A percentile compares a stretch with the other conserved stretches of the same genome.
Conservation (phyloP, 2,113 vertebrate genomes). For the Dendropsophus ebraccatus region DNA sequence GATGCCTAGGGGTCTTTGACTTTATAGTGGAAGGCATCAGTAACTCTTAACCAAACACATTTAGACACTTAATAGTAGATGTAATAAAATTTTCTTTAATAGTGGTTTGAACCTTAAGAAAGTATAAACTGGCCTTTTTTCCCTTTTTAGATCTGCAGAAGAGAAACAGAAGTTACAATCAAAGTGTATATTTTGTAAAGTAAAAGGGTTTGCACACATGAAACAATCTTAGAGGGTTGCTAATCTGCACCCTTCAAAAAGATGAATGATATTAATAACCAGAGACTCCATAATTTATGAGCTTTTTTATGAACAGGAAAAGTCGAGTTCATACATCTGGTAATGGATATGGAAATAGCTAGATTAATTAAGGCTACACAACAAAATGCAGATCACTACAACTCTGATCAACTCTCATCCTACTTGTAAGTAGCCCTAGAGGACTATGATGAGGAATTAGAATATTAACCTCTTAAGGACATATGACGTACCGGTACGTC, state of each 20-base stretch:
- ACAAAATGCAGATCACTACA: too few species aligned
- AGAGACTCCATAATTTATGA: background rate
- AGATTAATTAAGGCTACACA: background rate
- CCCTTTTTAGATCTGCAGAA: background rate
- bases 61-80: background rate
- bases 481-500: too few species aligned
- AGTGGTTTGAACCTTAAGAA: background rate
- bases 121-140: background rate
- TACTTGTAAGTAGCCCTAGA: too few species aligned
- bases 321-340: background rate
- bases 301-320: slow-evolving; percentile 1
- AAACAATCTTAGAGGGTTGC: background rate
- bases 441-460: too few species aligned
- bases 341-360: background rate
- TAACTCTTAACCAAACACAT: background rate
- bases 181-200: background rate
- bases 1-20: too few species aligned
- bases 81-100: background rate
- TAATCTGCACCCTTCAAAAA: background rate
- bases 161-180: background rate
- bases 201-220: background rate
- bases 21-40: background rate
- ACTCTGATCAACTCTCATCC: too few species aligned
- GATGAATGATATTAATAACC: slow-evolving; percentile 13
- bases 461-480: too few species aligned